These are phyloP conservation scores for Gallinago nigripennis DNA, from an alignment of 2,797 vertebrate species.

Conservation along the genomic window DNA sequence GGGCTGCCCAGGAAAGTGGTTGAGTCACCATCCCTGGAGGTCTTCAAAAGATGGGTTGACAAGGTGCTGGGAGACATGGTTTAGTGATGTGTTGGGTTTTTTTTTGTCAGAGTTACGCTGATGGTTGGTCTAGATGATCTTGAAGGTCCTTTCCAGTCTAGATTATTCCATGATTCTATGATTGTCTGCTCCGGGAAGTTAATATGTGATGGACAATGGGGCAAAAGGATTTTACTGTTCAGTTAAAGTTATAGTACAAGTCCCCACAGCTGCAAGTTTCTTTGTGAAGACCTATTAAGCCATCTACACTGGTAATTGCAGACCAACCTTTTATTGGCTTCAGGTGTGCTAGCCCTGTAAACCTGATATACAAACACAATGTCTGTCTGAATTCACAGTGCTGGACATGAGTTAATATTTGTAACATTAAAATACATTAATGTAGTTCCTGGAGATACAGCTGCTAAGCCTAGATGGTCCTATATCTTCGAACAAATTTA, in stretches of 20 bases:
- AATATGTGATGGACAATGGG: accelerated
- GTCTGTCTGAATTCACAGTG: too few species aligned
- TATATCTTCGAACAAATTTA: not conserved
- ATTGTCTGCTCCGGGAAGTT: not conserved
- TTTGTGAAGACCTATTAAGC: not conserved
- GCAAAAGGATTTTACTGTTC: not conserved
- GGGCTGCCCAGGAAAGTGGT: too few species aligned
- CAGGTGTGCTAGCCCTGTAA: not conserved
- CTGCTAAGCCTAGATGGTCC: not conserved
- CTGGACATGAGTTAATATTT: not conserved
- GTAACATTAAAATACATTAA: not conserved
- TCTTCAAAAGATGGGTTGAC: too few species aligned
- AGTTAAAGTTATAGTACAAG: not conserved
- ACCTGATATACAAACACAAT: accelerated
- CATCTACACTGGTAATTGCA: not conserved
- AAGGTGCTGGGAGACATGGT: too few species aligned
- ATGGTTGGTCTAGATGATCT: too few species aligned
- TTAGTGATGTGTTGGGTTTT: too few species aligned
- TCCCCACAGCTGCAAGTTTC: not conserved
- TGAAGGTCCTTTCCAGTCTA: too few species aligned
- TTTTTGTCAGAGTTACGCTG: too few species aligned
- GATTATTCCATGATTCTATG: too few species aligned
- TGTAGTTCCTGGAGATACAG: not conserved
- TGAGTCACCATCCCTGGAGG: too few species aligned
- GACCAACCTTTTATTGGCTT: accelerated